A percentile compares a stretch with the other conserved stretches of the same genome.
These are phyloP conservation scores for Sericinus montela DNA, from an alignment of 2,888 invertebrate genomes.

Conservation along the genomic window DNA sequence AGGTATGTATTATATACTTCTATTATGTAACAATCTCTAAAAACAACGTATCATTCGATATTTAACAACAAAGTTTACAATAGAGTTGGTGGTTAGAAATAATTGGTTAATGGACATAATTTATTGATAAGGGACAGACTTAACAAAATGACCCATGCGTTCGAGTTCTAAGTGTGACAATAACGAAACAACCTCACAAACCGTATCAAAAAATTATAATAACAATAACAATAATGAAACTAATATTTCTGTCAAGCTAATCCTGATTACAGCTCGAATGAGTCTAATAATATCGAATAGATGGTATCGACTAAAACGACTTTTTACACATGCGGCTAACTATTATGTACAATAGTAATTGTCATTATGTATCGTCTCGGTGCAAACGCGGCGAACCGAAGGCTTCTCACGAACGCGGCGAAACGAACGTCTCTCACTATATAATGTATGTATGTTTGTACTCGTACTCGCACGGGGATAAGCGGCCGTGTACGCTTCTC, in stretches of 20 bases:
- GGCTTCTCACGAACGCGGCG: slow-evolving; percentile 76
- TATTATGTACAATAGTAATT: slow-evolving; percentile 73
- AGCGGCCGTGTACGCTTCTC: slow-evolving; percentile 76
- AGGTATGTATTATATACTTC: too few species aligned
- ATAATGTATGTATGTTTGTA: slow-evolving; percentile 60
- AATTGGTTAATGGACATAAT: too few species aligned
- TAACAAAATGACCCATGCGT: slow-evolving; percentile 40
- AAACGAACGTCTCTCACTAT: slow-evolving; percentile 70
- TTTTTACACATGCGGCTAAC: slow-evolving; percentile 76
- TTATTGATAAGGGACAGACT: neutral
- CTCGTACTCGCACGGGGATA: slow-evolving; percentile 71
- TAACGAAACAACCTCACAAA: slow-evolving; percentile 62
- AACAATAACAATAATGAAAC: slow-evolving; percentile 72
- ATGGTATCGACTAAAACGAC: slow-evolving; percentile 62
- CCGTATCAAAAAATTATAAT: slow-evolving; percentile 60
- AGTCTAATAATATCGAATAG: slow-evolving; percentile 77
- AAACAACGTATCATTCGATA: too few species aligned
- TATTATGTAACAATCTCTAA: neutral
- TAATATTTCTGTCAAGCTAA: slow-evolving; percentile 64
- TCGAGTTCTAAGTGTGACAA: slow-evolving; percentile 56
- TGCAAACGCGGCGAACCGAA: slow-evolving; percentile 75
- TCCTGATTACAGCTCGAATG: slow-evolving; percentile 69
- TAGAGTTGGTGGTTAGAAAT: too few species aligned
- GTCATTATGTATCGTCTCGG: slow-evolving; percentile 61
- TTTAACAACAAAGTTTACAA: too few species aligned